These are phyloP conservation scores for Ophioninae sp. DNA, from an alignment of 2,888 invertebrate genomes.

Conservation along the genomic window DNA sequence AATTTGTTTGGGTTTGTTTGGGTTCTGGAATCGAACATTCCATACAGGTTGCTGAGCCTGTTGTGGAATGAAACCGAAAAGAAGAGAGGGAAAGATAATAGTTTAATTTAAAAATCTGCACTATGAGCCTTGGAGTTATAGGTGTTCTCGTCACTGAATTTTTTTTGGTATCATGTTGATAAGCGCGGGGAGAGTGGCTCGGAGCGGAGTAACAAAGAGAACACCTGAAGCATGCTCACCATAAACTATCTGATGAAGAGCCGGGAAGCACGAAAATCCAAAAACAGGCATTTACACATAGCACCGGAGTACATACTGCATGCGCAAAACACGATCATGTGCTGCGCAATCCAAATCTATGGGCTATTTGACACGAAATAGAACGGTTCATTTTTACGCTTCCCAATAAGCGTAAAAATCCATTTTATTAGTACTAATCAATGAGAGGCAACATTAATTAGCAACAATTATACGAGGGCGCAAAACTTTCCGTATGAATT, in stretches of 20 bases:
- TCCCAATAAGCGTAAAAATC: too few relatives aligned
- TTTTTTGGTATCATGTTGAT: constrained; percentile 20
- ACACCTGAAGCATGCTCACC: constrained; percentile 37
- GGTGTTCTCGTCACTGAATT: constrained; percentile 13
- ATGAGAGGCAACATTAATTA: too few relatives aligned
- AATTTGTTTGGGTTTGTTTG: too few relatives aligned
- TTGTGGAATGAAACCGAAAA: too few relatives aligned
- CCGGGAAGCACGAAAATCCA: constrained; percentile 50
- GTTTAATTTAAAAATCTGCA: neutral
- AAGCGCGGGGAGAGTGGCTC: constrained; percentile 24
- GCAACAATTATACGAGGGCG: too few relatives aligned
- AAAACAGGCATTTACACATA: constrained; percentile 33
- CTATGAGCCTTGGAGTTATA: constrained; percentile 38
- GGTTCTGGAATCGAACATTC: too few relatives aligned
- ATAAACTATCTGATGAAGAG: constrained; percentile 58
- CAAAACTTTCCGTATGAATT: too few relatives aligned
- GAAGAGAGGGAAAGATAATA: too few relatives aligned
- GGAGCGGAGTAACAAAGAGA: constrained; percentile 42
- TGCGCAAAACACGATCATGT: neutral
- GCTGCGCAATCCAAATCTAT: neutral
- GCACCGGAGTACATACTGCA: neutral
- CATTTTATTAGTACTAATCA: too few relatives aligned
- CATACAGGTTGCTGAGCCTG: too few relatives aligned
- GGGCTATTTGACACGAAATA: neutral
- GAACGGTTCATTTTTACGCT: neutral